Base-by-base conservation (phyloP, 2,888 invertebrate species). In the Cataglyphis altisquamis region DNA sequence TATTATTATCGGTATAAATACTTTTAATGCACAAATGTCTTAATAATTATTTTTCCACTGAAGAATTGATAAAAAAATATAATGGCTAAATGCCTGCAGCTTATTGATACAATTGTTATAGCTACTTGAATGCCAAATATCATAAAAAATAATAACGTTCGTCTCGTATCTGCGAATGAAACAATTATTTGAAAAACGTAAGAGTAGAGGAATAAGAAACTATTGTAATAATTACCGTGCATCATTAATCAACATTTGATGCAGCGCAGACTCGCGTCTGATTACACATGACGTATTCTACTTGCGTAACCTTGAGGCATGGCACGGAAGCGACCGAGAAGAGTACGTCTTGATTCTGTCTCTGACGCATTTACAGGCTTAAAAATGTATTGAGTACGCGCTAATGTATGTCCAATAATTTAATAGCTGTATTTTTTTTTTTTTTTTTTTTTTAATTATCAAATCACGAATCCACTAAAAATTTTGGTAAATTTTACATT, bases 231-330 rank as follows among this genome's bases (percentile, higher is more conserved):
- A 67, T 67, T 77, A 67, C 15, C 68, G 52, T n/a, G 67, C 9
- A 67, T 67, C 55, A 55, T 73, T 72, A 60, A 60, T 3, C 18
- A 18, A 21, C 60, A 60, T 52, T 55, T 18, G 29, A 70, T 60
- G 12, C 73, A 67, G 41, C 67, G 55, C 41, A 77, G 39, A 1
- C n/a, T 77, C 66, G 39, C 66, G 29, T 66, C 52, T 12, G 52
- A 67, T 77, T 66, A 67, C 29, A 39, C 77, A 10, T 77, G 77
- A 67, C 55, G 41, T 77, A 57, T 41, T 55, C n/a, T 15, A 55
- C 55, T 67, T 57, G 39, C 67, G 39, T 29, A 57, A 77, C 67
- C 67, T 67, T 67, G 55, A 41, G 5, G 29, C 39, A 41, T 12
- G 39, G 52, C 67, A 36, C 25, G 48, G 21, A 48, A 55, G 29